A percentile compares a stretch with the other conserved stretches of the same genome.
phyloP scores from a whole-genome alignment of 2,888 invertebrate genomes.

The Gryllus longicercus region DNA sequence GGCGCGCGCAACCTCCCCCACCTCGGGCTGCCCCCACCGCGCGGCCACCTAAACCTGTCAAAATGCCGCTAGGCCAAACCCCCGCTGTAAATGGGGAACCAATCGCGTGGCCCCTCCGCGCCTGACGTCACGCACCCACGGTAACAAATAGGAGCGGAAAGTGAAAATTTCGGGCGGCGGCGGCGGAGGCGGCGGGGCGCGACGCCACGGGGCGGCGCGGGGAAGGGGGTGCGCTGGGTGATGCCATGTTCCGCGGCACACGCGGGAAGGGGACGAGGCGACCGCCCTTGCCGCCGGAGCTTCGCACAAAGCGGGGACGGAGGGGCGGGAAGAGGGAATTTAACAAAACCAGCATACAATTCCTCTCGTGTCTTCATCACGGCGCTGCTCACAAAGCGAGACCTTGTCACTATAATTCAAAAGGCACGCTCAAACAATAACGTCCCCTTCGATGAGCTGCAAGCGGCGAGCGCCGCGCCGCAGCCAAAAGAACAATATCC shows the following conservation, averaged over 20 bases:
- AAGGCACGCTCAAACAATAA: background rate
- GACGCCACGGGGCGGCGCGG: background rate
- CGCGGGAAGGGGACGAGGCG: background rate
- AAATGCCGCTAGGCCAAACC: conserved; percentile 26
- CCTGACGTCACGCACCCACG: conserved; percentile 19
- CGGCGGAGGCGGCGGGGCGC: background rate
- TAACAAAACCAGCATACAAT: conserved; percentile 9
- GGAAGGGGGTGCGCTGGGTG: background rate
- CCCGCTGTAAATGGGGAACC: conserved; percentile 28
- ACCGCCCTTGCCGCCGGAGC: background rate
- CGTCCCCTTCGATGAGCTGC: background rate
- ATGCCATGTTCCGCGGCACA: background rate
- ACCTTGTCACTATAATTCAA: conserved; percentile 17
- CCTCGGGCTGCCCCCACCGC: background rate
- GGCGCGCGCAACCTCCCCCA: conserved; percentile 12
- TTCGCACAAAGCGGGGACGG: background rate
- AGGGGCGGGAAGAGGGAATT: background rate
- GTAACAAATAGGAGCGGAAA: conserved; percentile 21
- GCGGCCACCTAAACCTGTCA: background rate
- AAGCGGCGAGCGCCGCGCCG: background rate
- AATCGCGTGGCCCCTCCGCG: conserved; percentile 20
- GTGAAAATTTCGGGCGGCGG: background rate
- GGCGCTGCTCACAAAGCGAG: background rate
- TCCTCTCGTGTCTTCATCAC: conserved; percentile 9
- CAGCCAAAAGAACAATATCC: background rate